Evolutionary conservation across 2,797 vertebrate genomes (phyloP), one percentile per base, ranked within the genome.

Genomic region (Neoniphon sammara): DNA sequence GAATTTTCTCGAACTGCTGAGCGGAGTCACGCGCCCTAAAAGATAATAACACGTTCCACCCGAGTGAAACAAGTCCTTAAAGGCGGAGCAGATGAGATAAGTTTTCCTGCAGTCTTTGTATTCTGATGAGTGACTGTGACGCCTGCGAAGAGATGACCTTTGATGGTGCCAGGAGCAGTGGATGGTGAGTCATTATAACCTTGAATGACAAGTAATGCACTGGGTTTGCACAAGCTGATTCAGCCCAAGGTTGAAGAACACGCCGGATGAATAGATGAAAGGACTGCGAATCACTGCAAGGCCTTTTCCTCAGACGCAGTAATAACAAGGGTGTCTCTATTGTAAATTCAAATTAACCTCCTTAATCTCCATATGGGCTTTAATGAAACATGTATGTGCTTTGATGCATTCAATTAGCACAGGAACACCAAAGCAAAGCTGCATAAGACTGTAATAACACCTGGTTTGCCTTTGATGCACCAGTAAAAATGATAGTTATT

Each of bases 101-200:
- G 70, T 87, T 86, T 86, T 82, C 46, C 67, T 23, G 49, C 61
- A 34, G 76, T 81, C 78, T 90, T 88, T 88, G 65, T 85, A 80
- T 89, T 82, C 81, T n/a, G 61, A 81, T 75, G 82, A 89, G 75
- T 66, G 66, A 86, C 64, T 71, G 66, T 52, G 66, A 78, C 2
- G 44, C 50, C 52, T 17, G 53, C 61, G 74, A 80, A 78, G 60
- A 50, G 66, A 80, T 84, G 88, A 90, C 89, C 87, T 92, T 90
- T 90, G 73, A 85, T 72, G 78, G 61, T 61, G 85, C 86, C 77
- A 61, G 82, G 68, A 78, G 59, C 73, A 66, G 56, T 59, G 70
- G 82, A 82, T 75, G 74, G 83, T 89, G 78, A 84, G 79, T 83
- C 87, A 87, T 88, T 90, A 84, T 76, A 76, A 71, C 75, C 66